Conservation (phyloP, 2,888 invertebrate species). For the Nymphalis polychloros region DNA sequence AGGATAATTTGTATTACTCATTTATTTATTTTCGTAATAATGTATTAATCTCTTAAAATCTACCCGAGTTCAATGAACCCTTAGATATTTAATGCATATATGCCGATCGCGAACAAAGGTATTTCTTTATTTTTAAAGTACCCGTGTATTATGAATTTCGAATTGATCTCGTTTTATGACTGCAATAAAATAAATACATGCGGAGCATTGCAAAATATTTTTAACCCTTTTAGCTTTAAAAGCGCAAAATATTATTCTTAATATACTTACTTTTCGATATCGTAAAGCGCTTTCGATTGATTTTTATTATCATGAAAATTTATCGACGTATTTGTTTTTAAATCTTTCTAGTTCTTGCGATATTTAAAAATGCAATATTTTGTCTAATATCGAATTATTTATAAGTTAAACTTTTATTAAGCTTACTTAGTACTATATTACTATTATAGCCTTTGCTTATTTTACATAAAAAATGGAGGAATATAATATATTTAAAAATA, state of each 20-base stretch:
- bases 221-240: constrained; percentile 33
- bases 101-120: constrained; percentile 42
- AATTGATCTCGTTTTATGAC: constrained; percentile 47
- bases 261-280: constrained; percentile 14
- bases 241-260: constrained; percentile 19
- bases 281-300: constrained; percentile 18
- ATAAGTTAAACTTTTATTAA: background rate
- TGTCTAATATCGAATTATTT: background rate
- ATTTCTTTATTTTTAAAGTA: constrained; percentile 43
- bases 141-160: constrained; percentile 47
- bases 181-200: constrained; percentile 45
- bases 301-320: constrained; percentile 16
- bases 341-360: background rate
- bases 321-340: background rate
- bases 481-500: too few species aligned
- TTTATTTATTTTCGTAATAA: constrained; percentile 51
- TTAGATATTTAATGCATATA: constrained; percentile 40
- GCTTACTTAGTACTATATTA: background rate
- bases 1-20: constrained; percentile 74
- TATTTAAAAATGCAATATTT: background rate
- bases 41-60: constrained; percentile 54
- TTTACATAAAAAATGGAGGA: too few species aligned
- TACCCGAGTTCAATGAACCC: constrained; percentile 45
- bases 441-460: too few species aligned
- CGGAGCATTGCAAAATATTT: constrained; percentile 40